These are phyloP conservation scores for Spermophilus dauricus DNA, from an alignment of 2,113 vertebrate species.

Conservation along the genomic window DNA sequence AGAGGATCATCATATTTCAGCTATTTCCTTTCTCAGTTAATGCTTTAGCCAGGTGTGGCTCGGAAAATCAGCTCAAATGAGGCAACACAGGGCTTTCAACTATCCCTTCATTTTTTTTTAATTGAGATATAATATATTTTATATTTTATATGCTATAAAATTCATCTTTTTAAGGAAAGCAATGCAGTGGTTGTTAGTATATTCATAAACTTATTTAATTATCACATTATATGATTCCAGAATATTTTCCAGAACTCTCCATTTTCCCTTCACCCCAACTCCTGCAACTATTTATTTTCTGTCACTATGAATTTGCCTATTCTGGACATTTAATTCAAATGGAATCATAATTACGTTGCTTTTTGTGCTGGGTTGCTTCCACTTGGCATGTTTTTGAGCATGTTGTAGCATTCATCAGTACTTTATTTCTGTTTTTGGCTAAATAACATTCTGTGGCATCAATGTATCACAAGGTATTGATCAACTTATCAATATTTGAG, in stretches of 20 bases:
- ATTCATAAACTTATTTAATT: neutral
- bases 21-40: conserved; percentile 43
- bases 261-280: neutral
- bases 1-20: neutral
- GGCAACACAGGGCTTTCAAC: neutral
- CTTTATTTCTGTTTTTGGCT: neutral
- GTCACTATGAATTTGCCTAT: neutral
- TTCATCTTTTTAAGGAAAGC: neutral
- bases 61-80: neutral
- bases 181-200: neutral
- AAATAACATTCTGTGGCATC: neutral
- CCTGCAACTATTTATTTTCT: neutral
- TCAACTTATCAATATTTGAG: neutral
- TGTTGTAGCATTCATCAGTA: neutral
- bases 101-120: neutral
- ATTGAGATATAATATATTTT: neutral
- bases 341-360: neutral
- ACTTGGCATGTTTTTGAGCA: neutral
- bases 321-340: neutral
- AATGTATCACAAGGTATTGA: neutral
- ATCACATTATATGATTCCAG: neutral
- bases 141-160: neutral
- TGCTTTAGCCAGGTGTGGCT: neutral
- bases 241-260: neutral
- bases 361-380: neutral